Evolutionary conservation across 2,888 invertebrate species (phyloP).

Genomic region (Epiperipatus broadwayi): DNA sequence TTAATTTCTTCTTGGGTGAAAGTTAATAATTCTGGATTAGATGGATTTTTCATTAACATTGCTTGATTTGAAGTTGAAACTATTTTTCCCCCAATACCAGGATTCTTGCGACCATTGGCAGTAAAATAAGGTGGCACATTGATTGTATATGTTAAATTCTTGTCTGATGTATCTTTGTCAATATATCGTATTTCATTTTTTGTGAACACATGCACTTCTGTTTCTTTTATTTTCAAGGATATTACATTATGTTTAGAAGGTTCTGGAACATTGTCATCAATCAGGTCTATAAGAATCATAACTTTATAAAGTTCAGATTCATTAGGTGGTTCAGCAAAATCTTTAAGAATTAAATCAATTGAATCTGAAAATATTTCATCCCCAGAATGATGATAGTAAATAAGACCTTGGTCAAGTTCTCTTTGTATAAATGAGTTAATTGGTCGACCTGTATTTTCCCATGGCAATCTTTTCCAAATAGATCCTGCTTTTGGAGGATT

Average conservation of each 20-base stretch:
- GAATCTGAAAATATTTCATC: slow-evolving; percentile 22
- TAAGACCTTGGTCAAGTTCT: slow-evolving; percentile 25
- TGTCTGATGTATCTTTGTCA: slow-evolving; percentile 24
- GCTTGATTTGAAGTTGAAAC: slow-evolving; percentile 23
- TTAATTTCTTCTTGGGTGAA: slow-evolving; percentile 28
- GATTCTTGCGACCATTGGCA: background rate
- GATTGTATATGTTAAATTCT: slow-evolving; percentile 24
- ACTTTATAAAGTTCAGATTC: slow-evolving; percentile 24
- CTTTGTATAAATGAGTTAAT: slow-evolving; percentile 25
- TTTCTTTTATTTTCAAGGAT: slow-evolving; percentile 23
- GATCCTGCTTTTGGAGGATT: slow-evolving; percentile 24
- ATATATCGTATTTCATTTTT: slow-evolving; percentile 24
- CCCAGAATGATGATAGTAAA: slow-evolving; percentile 27
- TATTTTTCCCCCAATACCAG: slow-evolving; percentile 25
- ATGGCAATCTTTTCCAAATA: slow-evolving; percentile 22
- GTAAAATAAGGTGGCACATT: slow-evolving; percentile 25
- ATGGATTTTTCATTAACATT: slow-evolving; percentile 20
- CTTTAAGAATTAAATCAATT: slow-evolving; percentile 24
- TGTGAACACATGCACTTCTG: slow-evolving; percentile 24
- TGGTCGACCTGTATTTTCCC: slow-evolving; percentile 22
- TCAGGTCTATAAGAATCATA: slow-evolving; percentile 23
- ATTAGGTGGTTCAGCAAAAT: slow-evolving; percentile 26
- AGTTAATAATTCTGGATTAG: slow-evolving; percentile 20
- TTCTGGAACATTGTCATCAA: slow-evolving; percentile 26
- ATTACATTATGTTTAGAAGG: slow-evolving; percentile 20